Evolutionary conservation across 1,140 invertebrate genomes (phyloP).

Genomic region (Agrypnia vestita): DNA sequence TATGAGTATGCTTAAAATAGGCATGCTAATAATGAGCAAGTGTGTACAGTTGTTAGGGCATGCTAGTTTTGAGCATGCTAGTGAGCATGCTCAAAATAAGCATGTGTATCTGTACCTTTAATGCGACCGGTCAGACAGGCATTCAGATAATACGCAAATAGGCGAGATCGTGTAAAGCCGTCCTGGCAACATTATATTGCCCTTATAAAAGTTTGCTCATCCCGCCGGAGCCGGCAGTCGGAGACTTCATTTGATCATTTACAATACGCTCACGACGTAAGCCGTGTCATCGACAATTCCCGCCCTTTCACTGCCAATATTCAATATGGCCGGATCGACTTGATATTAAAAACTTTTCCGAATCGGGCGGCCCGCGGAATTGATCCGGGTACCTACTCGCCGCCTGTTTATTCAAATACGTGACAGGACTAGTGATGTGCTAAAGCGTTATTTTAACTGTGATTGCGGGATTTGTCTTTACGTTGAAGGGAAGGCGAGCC

Average conservation of each 20-base stretch:
- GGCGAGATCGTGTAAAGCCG: neutral
- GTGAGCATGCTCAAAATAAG: too few relatives aligned
- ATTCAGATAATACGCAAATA: conserved; percentile 20
- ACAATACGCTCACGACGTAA: conserved; percentile 19
- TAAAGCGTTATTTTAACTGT: too few relatives aligned
- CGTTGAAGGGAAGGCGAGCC: too few relatives aligned
- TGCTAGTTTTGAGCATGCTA: too few relatives aligned
- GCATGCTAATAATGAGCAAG: too few relatives aligned
- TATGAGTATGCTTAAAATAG: too few relatives aligned
- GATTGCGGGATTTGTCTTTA: too few relatives aligned
- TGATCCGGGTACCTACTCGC: too few relatives aligned
- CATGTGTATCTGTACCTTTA: too few relatives aligned
- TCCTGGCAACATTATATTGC: conserved; percentile 23
- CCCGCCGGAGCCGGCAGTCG: neutral
- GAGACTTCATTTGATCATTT: conserved; percentile 22
- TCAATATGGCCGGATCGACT: conserved; percentile 16
- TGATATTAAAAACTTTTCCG: conserved; percentile 24
- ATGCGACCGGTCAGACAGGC: neutral
- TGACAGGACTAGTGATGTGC: too few relatives aligned
- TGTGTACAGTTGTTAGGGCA: too few relatives aligned
- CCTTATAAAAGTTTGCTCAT: conserved; percentile 32
- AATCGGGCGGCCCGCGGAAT: neutral
- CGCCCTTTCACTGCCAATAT: conserved; percentile 16
- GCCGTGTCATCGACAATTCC: conserved; percentile 16
- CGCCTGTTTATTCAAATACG: too few relatives aligned